These are phyloP conservation scores for Drosophila auraria DNA, from an alignment of 1,140 invertebrate species.

Conservation along the genomic window DNA sequence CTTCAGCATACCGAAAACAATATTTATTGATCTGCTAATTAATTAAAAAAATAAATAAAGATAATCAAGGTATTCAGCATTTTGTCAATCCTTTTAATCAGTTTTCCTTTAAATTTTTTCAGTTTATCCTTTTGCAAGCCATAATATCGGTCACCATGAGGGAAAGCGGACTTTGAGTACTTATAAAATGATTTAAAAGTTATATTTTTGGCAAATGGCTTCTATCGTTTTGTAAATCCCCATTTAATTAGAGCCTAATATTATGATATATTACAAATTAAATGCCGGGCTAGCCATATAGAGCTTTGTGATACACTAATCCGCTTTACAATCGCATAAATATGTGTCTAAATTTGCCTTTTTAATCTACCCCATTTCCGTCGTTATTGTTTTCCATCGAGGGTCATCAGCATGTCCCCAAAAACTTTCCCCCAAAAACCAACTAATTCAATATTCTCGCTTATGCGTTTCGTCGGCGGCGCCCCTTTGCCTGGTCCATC, in stretches of 20 bases:
- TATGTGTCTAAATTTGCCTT: slow-evolving; percentile 18
- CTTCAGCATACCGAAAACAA: background rate
- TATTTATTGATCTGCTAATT: background rate
- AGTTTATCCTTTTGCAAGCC: background rate
- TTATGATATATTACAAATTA: slow-evolving; percentile 10
- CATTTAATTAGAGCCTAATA: slow-evolving; percentile 25
- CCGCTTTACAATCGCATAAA: slow-evolving; percentile 27
- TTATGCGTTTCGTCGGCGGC: slow-evolving; percentile 57
- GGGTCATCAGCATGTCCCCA: slow-evolving; percentile 38
- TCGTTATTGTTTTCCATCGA: slow-evolving; percentile 32
- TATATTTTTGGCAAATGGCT: slow-evolving; percentile 2
- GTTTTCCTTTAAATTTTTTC: background rate
- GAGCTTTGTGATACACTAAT: slow-evolving; percentile 27
- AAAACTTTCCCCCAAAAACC: slow-evolving; percentile 33
- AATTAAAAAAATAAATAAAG: background rate
- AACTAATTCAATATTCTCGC: slow-evolving; percentile 78
- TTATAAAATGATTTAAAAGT: background rate
- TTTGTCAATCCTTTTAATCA: background rate
- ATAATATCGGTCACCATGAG: no score
- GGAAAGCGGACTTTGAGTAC: background rate
- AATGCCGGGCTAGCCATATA: background rate
- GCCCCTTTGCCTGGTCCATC: slow-evolving; percentile 4
- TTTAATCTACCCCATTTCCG: slow-evolving; percentile 3
- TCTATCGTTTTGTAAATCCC: slow-evolving; percentile 12
- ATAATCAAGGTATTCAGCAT: background rate